Base-by-base conservation (phyloP, 1,140 invertebrate species). In the Heterodera schachtii region DNA sequence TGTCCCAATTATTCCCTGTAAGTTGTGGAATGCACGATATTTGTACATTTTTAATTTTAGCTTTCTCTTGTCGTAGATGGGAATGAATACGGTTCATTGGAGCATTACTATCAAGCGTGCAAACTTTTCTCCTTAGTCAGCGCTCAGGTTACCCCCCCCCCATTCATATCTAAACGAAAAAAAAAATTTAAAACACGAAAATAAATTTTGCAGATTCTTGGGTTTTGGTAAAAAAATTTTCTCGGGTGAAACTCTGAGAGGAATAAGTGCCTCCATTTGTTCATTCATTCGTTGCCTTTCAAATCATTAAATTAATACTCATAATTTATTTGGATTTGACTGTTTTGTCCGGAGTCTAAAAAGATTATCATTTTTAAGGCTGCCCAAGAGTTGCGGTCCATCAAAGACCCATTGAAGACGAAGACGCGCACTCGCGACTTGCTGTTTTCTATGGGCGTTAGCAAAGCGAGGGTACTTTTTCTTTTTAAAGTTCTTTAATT, bases 21-120 rank as follows among this genome's bases (percentile, higher is more conserved):
- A 19, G 76, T 84, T 76, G 76, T 19, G 31, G 1, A 31, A 31
- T 31, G 1, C 31, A 31, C 31, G 31, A 31, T 31, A 31, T 31
- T 31, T 31, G 31, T 31, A 31, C 31, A 31, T 31, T 31, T 31
- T 31, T 31, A 31, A 31, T 52, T 87, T 78, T 31, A 87, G 85
- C 21, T 84, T 3, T 31, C 19, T 64, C 69, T 86, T n/a, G 73
- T 21, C 11, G 75, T 86, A 9, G 75, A 84, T 6, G 82, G 82
- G 4, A 46, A 78, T 31, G 57, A 69, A 16, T 86, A 86, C 69
- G 76, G 44, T 41, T 84, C 81, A 8, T 86, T 86, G 16, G 85
- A 86, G 21, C 83, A 86, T 13, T 86, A 86, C 57, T 86, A 84
- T 73, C 85, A 85, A 70, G 85, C 85, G 2, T 85, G 83, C 57